Conservation (phyloP, 2,113 vertebrate species). For the Leuciscus idus region DNA sequence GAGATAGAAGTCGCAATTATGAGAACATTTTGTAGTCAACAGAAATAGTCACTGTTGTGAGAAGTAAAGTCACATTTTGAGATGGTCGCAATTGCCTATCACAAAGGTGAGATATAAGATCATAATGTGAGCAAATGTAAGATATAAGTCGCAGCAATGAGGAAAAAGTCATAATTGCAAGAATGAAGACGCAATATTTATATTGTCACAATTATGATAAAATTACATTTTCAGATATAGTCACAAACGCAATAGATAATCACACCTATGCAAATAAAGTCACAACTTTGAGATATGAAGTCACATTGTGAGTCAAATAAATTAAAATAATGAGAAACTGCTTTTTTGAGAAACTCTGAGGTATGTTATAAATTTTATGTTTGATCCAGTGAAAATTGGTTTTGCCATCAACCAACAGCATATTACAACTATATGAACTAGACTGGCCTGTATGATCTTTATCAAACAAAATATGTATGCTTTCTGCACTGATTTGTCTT, state of each 20-base stretch:
- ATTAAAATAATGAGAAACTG: neutral
- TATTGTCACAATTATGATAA: neutral
- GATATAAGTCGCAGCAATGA: neutral
- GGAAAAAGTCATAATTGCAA: too few species aligned
- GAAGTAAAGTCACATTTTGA: neutral
- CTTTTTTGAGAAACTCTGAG: too few species aligned
- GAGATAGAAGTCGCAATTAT: neutral
- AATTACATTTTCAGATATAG: neutral
- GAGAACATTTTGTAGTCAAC: neutral
- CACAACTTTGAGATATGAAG: neutral
- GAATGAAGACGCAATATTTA: too few species aligned
- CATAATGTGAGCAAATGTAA: neutral
- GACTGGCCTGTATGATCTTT: neutral
- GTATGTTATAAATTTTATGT: conserved; percentile 18
- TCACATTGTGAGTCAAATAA: neutral
- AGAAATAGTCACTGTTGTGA: neutral
- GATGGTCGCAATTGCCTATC: neutral
- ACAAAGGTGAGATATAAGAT: neutral
- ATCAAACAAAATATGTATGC: neutral
- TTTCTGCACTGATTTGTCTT: conserved; percentile 48
- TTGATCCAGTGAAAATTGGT: conserved; percentile 22
- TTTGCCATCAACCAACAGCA: neutral
- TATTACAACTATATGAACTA: neutral
- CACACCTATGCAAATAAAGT: neutral
- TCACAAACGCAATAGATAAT: neutral